A percentile compares a stretch with the other conserved stretches of the same genome.
Conservation (phyloP, 1,140 invertebrate species). For the Drosophila suzukii region DNA sequence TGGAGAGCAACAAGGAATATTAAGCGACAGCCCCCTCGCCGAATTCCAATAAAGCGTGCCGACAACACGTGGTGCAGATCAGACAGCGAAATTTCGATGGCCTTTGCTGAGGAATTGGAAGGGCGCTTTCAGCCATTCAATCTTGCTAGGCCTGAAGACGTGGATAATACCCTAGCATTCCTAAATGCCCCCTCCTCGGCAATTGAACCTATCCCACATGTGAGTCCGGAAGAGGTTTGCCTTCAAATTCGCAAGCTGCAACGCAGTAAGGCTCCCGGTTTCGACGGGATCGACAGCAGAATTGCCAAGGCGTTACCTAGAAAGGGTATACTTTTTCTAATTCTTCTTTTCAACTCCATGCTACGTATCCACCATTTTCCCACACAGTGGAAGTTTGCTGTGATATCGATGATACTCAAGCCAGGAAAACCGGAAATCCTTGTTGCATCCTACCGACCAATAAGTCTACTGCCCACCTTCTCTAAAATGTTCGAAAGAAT, state of each 20-base stretch:
- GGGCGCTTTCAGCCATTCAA: neutral
- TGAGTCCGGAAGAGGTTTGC: neutral
- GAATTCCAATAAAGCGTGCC: neutral
- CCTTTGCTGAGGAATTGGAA: neutral
- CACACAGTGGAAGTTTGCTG: neutral
- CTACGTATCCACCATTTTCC: neutral
- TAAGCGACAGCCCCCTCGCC: neutral
- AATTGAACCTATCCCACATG: neutral
- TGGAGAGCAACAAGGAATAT: neutral
- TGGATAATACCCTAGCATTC: neutral
- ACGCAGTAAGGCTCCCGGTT: neutral
- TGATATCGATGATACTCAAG: neutral
- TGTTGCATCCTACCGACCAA: neutral
- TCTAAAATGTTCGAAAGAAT: neutral
- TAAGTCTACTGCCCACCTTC: neutral
- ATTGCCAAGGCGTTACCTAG: too few species aligned
- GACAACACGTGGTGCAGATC: conserved; percentile 1
- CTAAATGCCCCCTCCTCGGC: neutral
- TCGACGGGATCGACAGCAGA: too few species aligned
- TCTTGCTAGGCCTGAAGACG: neutral
- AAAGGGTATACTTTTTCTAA: too few species aligned
- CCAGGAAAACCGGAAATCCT: too few species aligned
- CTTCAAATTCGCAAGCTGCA: neutral
- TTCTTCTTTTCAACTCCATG: neutral
- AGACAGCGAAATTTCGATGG: too few species aligned